Evolutionary conservation across 2,797 vertebrate species (phyloP).

Genomic region (Acanthis flammea): DNA sequence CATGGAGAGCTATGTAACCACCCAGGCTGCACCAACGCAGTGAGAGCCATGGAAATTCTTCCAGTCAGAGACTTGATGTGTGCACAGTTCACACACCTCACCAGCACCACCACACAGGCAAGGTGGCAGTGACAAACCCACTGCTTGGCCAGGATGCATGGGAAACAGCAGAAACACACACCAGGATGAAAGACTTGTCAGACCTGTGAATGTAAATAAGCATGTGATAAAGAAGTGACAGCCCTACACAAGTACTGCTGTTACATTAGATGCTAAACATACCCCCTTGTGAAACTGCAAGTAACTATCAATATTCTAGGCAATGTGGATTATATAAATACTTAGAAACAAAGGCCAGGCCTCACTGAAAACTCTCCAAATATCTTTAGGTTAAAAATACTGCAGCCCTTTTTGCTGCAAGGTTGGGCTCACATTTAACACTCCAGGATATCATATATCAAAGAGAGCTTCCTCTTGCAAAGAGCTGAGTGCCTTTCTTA

Average conservation of each 20-base stretch:
- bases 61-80: background rate
- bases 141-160: rapidly evolving
- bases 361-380: background rate
- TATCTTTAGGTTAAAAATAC: background rate
- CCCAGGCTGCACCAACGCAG: background rate
- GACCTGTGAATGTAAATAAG: background rate
- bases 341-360: background rate
- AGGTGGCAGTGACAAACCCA: background rate
- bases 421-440: background rate
- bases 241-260: background rate
- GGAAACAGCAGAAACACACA: background rate
- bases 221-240: background rate
- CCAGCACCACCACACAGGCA: background rate
- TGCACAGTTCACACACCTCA: background rate
- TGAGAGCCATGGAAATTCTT: background rate
- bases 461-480: background rate
- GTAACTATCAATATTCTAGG: background rate
- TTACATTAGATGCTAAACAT: background rate
- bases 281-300: background rate
- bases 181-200: background rate
- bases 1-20: background rate
- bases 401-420: background rate
- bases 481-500: background rate
- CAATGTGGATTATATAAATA: background rate
- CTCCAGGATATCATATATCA: background rate